Conservation (phyloP, 2,797 vertebrate species). For the Ctenopoma kingsleyae region DNA sequence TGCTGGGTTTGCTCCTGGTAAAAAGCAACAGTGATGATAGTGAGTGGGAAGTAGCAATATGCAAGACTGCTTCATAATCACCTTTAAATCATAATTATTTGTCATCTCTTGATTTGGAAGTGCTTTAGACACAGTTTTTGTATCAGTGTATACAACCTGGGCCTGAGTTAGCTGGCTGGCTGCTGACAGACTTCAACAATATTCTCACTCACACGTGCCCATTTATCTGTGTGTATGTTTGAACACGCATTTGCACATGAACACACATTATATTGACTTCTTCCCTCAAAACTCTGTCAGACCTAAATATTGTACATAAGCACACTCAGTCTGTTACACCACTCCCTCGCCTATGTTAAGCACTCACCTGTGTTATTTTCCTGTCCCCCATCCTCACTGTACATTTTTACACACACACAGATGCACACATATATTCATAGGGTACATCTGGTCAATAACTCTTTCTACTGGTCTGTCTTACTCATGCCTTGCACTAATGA, state of each 20-base stretch:
- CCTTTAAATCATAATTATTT: slow-evolving; percentile 43
- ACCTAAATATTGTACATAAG: slow-evolving; percentile 55
- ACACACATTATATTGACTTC: slow-evolving; percentile 29
- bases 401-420: slow-evolving; percentile 14
- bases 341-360: slow-evolving; percentile 21
- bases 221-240: slow-evolving; percentile 42
- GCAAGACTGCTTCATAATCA: slow-evolving; percentile 56
- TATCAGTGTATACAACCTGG: slow-evolving; percentile 57
- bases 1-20: slow-evolving; percentile 48
- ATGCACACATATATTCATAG: slow-evolving; percentile 31
- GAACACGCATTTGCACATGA: slow-evolving; percentile 57
- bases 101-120: slow-evolving; percentile 60
- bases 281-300: slow-evolving; percentile 18
- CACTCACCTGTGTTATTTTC: slow-evolving; percentile 26
- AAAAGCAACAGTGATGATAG: slow-evolving; percentile 27
- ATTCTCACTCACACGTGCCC: slow-evolving; percentile 42
- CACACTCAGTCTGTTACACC: slow-evolving; percentile 58
- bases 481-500: slow-evolving; percentile 93
- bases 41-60: slow-evolving; percentile 65
- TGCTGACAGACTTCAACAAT: slow-evolving; percentile 55
- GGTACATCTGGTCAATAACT: slow-evolving; percentile 67
- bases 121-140: slow-evolving; percentile 63
- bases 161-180: slow-evolving; percentile 30
- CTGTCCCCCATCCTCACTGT: background rate
- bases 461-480: slow-evolving; percentile 79